Conservation (phyloP, 2,797 vertebrate genomes). For the Phylloscopus collybita region DNA sequence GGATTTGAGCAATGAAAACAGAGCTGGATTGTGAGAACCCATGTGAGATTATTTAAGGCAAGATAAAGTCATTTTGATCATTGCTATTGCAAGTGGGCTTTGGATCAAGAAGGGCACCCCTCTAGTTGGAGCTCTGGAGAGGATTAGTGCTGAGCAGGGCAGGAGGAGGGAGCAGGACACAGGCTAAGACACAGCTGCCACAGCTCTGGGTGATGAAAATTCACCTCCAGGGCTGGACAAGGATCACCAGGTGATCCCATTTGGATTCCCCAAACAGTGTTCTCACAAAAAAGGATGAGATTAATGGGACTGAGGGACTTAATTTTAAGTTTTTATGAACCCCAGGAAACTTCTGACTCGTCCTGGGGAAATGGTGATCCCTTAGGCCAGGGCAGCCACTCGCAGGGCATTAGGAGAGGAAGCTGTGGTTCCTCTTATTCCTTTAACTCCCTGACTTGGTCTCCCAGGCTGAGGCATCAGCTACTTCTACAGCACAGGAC, state of each 20-base stretch:
- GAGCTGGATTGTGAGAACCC: slow-evolving; percentile 41
- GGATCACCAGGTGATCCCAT: not conserved
- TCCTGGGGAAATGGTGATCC: not conserved
- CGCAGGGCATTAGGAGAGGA: not conserved
- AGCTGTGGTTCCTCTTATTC: not conserved
- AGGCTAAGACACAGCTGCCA: not conserved
- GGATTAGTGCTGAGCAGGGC: not conserved
- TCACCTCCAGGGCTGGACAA: not conserved
- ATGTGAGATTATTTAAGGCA: slow-evolving; percentile 67
- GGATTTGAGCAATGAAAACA: slow-evolving; percentile 58
- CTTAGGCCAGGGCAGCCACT: not conserved
- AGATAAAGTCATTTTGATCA: slow-evolving; percentile 57
- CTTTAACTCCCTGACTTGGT: not conserved
- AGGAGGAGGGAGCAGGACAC: not conserved
- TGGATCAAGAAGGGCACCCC: slow-evolving; percentile 23
- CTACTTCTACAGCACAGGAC: not conserved
- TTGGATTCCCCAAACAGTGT: not conserved
- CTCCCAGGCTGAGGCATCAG: not conserved
- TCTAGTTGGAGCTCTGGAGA: not conserved
- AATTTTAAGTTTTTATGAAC: not conserved
- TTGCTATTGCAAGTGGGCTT: slow-evolving; percentile 41
- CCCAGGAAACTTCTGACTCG: not conserved
- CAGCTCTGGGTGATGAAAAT: not conserved
- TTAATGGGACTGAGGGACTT: not conserved
- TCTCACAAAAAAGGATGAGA: not conserved